Evolutionary conservation across 2,888 invertebrate species (phyloP).

Genomic region (Hypolimnas misippus): DNA sequence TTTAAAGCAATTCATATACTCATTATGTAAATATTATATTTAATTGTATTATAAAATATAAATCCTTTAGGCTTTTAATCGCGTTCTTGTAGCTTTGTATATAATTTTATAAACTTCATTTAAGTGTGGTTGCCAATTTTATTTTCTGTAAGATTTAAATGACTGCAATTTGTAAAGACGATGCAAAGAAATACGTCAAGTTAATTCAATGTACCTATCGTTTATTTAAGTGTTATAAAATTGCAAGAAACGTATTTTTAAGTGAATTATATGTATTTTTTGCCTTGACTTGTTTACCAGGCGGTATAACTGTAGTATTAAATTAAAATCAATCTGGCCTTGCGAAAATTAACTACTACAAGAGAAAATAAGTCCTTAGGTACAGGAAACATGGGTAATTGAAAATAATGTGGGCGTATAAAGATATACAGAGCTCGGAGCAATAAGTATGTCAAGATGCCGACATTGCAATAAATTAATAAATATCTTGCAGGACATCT

Average conservation of each 20-base stretch:
- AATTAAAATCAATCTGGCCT: slow-evolving; percentile 40
- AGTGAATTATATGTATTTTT: slow-evolving; percentile 2
- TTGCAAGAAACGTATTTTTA: neutral
- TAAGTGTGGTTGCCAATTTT: too few relatives aligned
- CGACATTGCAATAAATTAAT: slow-evolving; percentile 47
- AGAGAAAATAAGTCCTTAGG: slow-evolving; percentile 40
- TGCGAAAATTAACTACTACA: slow-evolving; percentile 35
- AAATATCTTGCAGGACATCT: slow-evolving; percentile 37
- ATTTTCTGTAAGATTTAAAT: too few relatives aligned
- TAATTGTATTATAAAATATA: too few relatives aligned
- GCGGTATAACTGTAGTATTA: neutral
- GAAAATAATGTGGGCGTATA: slow-evolving; percentile 44
- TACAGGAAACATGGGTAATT: slow-evolving; percentile 46
- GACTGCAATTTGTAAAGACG: too few relatives aligned
- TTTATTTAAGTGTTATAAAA: neutral
- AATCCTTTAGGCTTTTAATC: too few relatives aligned
- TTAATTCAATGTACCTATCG: neutral
- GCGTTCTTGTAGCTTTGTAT: too few relatives aligned
- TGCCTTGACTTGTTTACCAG: neutral
- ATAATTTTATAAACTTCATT: too few relatives aligned
- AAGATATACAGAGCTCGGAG: slow-evolving; percentile 31
- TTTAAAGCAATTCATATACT: too few relatives aligned
- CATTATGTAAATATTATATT: too few relatives aligned
- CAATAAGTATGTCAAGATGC: slow-evolving; percentile 45
- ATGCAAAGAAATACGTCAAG: too few relatives aligned